phyloP scores from a whole-genome alignment of 2,888 invertebrate genomes.

The Parnassius orleans region DNA sequence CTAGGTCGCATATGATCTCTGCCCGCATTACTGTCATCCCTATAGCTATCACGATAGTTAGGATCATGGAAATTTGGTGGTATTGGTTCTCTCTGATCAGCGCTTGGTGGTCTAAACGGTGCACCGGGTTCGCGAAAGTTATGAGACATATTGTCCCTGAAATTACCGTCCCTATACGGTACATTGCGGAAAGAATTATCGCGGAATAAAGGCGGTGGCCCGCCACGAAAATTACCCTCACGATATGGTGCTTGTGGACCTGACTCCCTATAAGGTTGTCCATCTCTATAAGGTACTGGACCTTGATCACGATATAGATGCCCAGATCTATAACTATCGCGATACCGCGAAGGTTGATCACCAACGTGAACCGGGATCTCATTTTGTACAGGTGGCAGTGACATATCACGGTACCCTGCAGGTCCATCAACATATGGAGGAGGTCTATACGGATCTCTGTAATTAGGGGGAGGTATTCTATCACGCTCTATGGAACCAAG shows the following conservation, averaged over 20 bases:
- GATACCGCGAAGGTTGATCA: conserved; percentile 57
- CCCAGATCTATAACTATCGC: conserved; percentile 65
- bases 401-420: conserved; percentile 53
- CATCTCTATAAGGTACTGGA: conserved; percentile 50
- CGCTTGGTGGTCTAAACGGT: conserved; percentile 64
- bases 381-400: conserved; percentile 50
- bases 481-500: conserved; percentile 62
- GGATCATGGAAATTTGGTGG: conserved; percentile 60
- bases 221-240: conserved; percentile 60
- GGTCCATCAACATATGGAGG: conserved; percentile 60
- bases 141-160: conserved; percentile 62
- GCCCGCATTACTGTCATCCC: conserved; percentile 56
- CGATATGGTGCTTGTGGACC: conserved; percentile 53
- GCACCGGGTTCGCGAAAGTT: conserved; percentile 59
- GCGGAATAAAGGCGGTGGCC: conserved; percentile 56
- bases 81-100: conserved; percentile 60
- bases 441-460: conserved; percentile 63
- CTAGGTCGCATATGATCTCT: conserved; percentile 58
- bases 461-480: conserved; percentile 59
- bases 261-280: conserved; percentile 56
- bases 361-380: conserved; percentile 71
- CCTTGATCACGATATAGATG: conserved; percentile 64
- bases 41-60: conserved; percentile 62
- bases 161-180: conserved; percentile 62
- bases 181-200: conserved; percentile 60